These are phyloP conservation scores for Therioaphis trifolii DNA, from an alignment of 2,888 invertebrate genomes.

Conservation along the genomic window DNA sequence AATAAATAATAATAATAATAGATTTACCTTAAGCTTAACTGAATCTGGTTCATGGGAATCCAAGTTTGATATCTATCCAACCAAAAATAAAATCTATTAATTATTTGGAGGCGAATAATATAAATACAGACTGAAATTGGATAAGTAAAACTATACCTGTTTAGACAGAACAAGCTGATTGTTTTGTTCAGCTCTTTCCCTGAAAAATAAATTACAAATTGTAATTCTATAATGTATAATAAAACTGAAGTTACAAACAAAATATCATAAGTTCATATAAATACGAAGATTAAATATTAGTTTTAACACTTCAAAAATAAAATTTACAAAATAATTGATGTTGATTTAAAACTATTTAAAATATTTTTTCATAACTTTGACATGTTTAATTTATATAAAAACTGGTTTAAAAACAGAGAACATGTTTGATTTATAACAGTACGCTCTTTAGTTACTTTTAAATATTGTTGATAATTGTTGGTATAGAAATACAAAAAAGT, in stretches of 20 bases:
- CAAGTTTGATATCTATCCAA: constrained; percentile 52
- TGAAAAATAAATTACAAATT: constrained; percentile 63
- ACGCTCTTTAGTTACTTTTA: no score
- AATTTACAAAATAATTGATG: neutral
- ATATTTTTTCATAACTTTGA: no score
- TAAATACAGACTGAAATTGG: neutral
- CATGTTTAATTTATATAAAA: no score
- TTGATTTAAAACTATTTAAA: neutral
- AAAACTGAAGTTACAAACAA: no score
- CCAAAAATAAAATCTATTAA: constrained; percentile 1
- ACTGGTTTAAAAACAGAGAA: no score
- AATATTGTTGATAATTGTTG: no score
- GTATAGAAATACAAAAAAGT: no score
- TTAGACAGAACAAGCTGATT: constrained; percentile 63
- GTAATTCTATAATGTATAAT: no score
- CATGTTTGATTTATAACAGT: no score
- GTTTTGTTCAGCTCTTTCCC: constrained; percentile 67
- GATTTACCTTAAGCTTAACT: constrained; percentile 49
- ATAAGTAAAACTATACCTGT: constrained; percentile 13
- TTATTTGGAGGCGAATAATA: neutral
- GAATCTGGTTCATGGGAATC: constrained; percentile 58
- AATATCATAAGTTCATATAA: no score
- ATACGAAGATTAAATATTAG: neutral
- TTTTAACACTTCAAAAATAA: neutral
- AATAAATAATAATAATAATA: neutral